Percentiles rank a stretch among this genome's conserved stretches.
These are phyloP conservation scores for Zophobas morio DNA, from an alignment of 1,140 invertebrate species.

Conservation along the genomic window DNA sequence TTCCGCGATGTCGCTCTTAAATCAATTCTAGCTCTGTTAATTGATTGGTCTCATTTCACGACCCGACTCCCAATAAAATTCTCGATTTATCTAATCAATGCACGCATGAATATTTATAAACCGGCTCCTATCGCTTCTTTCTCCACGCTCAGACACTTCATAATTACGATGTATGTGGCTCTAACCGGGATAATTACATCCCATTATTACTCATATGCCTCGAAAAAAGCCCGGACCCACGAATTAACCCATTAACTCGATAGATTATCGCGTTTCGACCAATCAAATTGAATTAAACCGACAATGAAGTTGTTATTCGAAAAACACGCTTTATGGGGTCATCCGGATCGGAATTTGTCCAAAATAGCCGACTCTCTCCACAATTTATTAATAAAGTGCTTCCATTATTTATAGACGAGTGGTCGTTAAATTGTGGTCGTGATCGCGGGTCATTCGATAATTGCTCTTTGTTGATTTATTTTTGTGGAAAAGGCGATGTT, in stretches of 20 bases:
- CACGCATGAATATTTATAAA: conserved; percentile 27
- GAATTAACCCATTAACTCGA: conserved; percentile 24
- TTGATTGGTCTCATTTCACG: conserved; percentile 17
- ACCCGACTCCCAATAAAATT: conserved; percentile 17
- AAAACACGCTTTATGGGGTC: conserved; percentile 3
- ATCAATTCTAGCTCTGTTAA: conserved; percentile 9
- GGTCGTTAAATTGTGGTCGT: conserved; percentile 6
- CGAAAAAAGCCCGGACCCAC: conserved; percentile 10
- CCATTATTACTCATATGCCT: background rate
- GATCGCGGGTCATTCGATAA: conserved; percentile 1
- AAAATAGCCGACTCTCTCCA: background rate
- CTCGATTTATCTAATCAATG: conserved; percentile 38
- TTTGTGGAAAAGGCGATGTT: background rate
- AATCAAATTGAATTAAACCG: conserved; percentile 31
- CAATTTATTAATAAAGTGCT: conserved; percentile 5
- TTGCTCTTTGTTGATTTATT: conserved; percentile 33
- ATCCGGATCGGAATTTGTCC: background rate
- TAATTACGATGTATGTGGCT: conserved; percentile 13
- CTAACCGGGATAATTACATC: conserved; percentile 5
- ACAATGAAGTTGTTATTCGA: conserved; percentile 30
- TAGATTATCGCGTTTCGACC: conserved; percentile 24
- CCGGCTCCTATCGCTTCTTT: background rate
- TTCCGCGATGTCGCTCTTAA: conserved; percentile 1
- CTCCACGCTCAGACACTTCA: conserved; percentile 3
- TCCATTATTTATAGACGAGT: conserved; percentile 7